Evolutionary conservation across 2,113 vertebrate genomes (phyloP).

Genomic region (Pteropus alecto): DNA sequence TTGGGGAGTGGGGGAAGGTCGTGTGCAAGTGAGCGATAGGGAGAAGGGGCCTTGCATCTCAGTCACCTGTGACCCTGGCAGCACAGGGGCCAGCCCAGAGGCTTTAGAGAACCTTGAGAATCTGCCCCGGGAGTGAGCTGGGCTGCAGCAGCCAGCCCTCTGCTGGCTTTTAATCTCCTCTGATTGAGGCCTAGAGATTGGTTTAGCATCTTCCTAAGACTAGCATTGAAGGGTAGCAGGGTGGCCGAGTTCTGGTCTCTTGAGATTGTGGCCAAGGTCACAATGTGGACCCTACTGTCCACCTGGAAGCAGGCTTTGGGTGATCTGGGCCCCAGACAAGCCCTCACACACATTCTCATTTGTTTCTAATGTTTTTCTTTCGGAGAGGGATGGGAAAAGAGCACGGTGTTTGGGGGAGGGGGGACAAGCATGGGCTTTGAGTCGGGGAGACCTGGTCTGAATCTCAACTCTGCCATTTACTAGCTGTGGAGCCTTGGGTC

Average conservation of each 20-base stretch:
- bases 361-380: neutral
- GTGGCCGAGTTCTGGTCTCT: neutral
- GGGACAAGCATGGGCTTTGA: neutral
- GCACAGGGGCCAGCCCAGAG: neutral
- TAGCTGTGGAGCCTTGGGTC: neutral
- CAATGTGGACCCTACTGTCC: neutral
- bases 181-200: neutral
- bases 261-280: neutral
- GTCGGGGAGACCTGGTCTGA: neutral
- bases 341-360: neutral
- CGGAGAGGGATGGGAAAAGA: neutral
- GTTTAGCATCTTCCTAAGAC: neutral
- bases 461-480: neutral
- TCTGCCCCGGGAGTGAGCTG: neutral
- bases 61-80: neutral
- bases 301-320: neutral
- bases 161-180: conserved; percentile 4
- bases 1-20: too few relatives aligned
- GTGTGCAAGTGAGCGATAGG: neutral
- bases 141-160: neutral
- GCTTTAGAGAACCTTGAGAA: neutral
- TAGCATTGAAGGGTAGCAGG: neutral
- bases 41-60: too few relatives aligned
- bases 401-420: neutral
- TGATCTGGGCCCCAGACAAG: neutral